phyloP scores from a whole-genome alignment of 2,113 vertebrate genomes.

The Dromiciops gliroides region DNA sequence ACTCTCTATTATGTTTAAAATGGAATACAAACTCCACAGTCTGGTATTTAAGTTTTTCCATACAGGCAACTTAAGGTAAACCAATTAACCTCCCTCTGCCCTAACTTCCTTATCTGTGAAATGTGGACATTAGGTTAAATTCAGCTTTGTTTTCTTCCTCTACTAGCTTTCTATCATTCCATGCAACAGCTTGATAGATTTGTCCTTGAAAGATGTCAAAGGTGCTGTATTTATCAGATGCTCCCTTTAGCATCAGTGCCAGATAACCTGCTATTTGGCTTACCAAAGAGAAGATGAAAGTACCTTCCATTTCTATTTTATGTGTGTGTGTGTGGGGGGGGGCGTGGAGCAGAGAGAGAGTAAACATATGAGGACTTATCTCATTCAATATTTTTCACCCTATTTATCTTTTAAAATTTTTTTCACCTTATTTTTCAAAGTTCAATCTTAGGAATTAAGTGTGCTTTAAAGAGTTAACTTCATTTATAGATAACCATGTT shows the following conservation, averaged over 20 bases:
- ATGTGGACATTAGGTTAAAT: background rate
- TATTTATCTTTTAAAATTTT: background rate
- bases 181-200: background rate
- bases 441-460: slow-evolving; percentile 14
- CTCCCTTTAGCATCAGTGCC: background rate
- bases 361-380: background rate
- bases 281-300: background rate
- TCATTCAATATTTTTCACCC: background rate
- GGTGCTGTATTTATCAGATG: background rate
- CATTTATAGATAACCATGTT: background rate
- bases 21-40: background rate
- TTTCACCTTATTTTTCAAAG: background rate
- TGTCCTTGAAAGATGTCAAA: background rate
- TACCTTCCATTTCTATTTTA: background rate
- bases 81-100: background rate
- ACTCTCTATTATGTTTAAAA: background rate
- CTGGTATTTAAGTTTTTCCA: background rate
- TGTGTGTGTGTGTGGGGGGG: background rate
- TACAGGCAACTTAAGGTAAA: background rate
- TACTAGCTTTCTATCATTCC: background rate
- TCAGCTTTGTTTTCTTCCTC: background rate
- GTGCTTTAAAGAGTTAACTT: slow-evolving; percentile 17
- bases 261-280: background rate
- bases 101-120: background rate
- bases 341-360: no score